Percentiles rank a stretch among this genome's conserved stretches.
phyloP scores from a whole-genome alignment of 1,140 invertebrate genomes.

The Meloidogyne exigua region DNA sequence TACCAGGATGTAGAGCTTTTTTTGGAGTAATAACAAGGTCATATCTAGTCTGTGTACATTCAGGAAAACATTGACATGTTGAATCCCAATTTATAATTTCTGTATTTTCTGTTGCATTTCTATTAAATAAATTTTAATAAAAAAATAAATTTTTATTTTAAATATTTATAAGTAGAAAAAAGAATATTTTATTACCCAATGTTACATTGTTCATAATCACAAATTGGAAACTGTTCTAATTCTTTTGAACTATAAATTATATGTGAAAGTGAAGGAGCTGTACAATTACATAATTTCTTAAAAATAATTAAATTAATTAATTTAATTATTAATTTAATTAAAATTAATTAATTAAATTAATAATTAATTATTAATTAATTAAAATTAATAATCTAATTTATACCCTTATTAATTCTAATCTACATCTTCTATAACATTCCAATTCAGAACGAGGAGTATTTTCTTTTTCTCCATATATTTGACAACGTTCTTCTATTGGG shows the following conservation, averaged over 20 bases:
- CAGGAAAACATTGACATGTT: slow-evolving; percentile 48
- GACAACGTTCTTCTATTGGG: slow-evolving; percentile 33
- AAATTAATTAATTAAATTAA: not conserved
- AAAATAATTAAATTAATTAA: slow-evolving; percentile 13
- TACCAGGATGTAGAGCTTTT: not conserved
- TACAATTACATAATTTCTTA: slow-evolving; percentile 57
- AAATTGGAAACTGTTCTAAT: slow-evolving; percentile 48
- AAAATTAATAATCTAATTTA: too few relatives aligned
- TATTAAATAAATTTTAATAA: not conserved
- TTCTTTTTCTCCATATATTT: slow-evolving; percentile 45
- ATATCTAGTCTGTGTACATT: slow-evolving; percentile 53
- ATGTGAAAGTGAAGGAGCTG: slow-evolving; percentile 47
- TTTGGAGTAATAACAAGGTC: slow-evolving; percentile 31
- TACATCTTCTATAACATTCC: slow-evolving; percentile 47
- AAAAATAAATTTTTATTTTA: not conserved
- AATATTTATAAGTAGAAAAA: too few relatives aligned
- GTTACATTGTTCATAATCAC: slow-evolving; percentile 51
- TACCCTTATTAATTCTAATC: slow-evolving; percentile 50
- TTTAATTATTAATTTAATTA: not conserved
- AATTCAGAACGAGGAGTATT: slow-evolving; percentile 49
- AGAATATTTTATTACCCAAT: slow-evolving; percentile 44
- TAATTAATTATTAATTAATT: slow-evolving; percentile 15
- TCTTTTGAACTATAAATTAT: slow-evolving; percentile 39
- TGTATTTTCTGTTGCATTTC: slow-evolving; percentile 32
- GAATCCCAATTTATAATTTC: slow-evolving; percentile 16